A percentile compares a stretch with the other conserved stretches of the same genome.
Conservation (phyloP, 2,888 invertebrate genomes). For the Mesorhabditis sp. region DNA sequence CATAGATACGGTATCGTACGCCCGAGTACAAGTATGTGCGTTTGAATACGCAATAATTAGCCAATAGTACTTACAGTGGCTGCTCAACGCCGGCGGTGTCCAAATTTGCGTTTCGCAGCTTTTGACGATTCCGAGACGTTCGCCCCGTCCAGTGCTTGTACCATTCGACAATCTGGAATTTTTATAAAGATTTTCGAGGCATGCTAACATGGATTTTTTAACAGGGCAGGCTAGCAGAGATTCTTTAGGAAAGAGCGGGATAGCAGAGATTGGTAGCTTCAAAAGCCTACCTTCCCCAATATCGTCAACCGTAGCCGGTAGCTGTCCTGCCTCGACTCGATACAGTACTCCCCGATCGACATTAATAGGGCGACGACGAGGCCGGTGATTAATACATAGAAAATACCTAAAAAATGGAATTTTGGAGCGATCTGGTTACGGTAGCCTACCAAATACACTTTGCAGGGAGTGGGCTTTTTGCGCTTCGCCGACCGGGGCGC, state of each 20-base stretch:
- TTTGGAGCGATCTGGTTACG: background rate
- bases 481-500: conserved; percentile 16
- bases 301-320: conserved; percentile 43
- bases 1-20: no score
- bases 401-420: conserved; percentile 42
- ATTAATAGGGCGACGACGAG: conserved; percentile 45
- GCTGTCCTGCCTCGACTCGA: conserved; percentile 44
- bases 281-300: conserved; percentile 32
- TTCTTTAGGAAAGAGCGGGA: no score
- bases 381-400: conserved; percentile 52
- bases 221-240: no score
- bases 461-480: conserved; percentile 18
- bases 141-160: conserved; percentile 21
- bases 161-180: conserved; percentile 37
- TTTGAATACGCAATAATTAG: no score
- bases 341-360: conserved; percentile 49
- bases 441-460: conserved; percentile 28
- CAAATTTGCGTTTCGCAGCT: conserved; percentile 37
- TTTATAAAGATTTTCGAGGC: no score
- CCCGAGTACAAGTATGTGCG: no score
- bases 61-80: background rate
- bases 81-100: conserved; percentile 29
- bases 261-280: no score
- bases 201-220: no score
- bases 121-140: conserved; percentile 23